Conservation (phyloP, 2,113 vertebrate species). For the Phyllostomus hastatus region DNA sequence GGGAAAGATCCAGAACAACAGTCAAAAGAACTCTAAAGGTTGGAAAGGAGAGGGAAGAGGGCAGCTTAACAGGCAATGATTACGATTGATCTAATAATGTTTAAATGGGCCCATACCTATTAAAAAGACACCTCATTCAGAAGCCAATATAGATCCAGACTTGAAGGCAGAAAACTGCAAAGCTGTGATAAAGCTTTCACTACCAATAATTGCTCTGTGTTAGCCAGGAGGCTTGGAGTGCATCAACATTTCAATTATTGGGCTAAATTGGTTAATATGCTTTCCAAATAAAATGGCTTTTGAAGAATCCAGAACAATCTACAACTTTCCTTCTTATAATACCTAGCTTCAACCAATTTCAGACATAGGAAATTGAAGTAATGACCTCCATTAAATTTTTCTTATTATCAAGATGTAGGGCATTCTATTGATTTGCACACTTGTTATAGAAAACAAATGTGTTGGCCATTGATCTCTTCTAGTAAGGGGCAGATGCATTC, state of each 20-base stretch:
- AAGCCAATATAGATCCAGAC: not conserved
- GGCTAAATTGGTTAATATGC: slow-evolving; percentile 10
- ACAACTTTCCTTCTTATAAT: not conserved
- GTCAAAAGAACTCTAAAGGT: not conserved
- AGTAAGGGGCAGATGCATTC: not conserved
- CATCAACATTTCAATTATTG: slow-evolving; percentile 29
- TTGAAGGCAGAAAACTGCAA: not conserved
- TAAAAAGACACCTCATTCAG: not conserved
- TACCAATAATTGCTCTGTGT: not conserved
- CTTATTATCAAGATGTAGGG: not conserved
- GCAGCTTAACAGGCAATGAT: not conserved
- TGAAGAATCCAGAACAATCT: not conserved
- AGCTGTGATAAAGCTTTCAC: not conserved
- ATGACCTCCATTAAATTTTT: not conserved
- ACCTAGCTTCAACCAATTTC: slow-evolving; percentile 18
- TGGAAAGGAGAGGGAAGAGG: not conserved
- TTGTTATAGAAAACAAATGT: slow-evolving; percentile 1
- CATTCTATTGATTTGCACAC: not conserved
- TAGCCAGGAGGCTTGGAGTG: not conserved
- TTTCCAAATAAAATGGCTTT: slow-evolving; percentile 33
- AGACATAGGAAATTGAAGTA: slow-evolving; percentile 5
- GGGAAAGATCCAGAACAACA: not conserved
- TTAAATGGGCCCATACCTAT: not conserved
- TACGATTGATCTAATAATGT: not conserved
- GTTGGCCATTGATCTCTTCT: not conserved